Evolutionary conservation across 1,140 invertebrate species (phyloP), one percentile per base, ranked within the genome.

Genomic region (Phenacoccus solenopsis): DNA sequence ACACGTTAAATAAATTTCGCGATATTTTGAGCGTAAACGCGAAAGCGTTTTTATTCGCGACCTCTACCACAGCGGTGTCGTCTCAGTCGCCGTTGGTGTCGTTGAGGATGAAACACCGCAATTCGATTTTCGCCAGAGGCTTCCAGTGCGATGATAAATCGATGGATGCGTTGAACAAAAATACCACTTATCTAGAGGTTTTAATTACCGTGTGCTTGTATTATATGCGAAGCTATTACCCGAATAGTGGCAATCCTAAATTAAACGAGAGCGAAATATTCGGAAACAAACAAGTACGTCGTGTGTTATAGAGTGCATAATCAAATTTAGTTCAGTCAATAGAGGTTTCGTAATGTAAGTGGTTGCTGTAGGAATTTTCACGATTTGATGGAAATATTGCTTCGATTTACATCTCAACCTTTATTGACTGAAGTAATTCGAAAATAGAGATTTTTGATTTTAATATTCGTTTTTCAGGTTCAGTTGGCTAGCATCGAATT

Each of bases 101-200:
- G 70, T 76, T 93, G 1, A 77, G 93, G 24, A 87, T 88, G 0
- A 81, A 90, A 27, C 91, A 94, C 79, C 80, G 89, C 22, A 91
- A 92, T 75, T 91, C 89, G 70, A 84, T 93, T 5, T 86, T 90
- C 74, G 91, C 91, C 1, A 85, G 87, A 74, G 88, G 88, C 69
- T 94, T 93, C 78, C 82, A 85, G 72, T 88, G 89, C 4, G 87
- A 88, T 49, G 77, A 86, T 0, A 79, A 78, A 57, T 82, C 70
- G 21, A 72, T 83, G 57, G 77, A 84, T 7, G 83, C 78, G 67
- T 81, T 82, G 1, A 83, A 85, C 16, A 77, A 90, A 1, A 91
- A 88, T 64, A 89, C 86, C 75, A 94, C 91, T 87, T 91, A 91
- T 75, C 78, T 94, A 28, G 92, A 94, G 78, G 83, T 92, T 16